These are phyloP conservation scores for Helicoverpa zea DNA, from an alignment of 1,140 invertebrate genomes.

Conservation along the genomic window DNA sequence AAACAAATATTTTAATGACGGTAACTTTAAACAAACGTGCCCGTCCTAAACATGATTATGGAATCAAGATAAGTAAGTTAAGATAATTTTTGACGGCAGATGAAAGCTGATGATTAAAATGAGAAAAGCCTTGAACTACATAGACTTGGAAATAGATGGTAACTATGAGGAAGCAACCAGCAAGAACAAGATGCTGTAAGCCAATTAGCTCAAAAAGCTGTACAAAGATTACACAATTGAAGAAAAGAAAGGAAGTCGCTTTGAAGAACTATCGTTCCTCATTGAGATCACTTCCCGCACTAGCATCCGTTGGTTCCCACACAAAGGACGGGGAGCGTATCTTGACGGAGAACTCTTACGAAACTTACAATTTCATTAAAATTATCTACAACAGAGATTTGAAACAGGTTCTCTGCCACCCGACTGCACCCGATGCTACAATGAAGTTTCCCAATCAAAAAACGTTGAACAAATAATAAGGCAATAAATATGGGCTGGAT, in stretches of 20 bases:
- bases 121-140: not conserved
- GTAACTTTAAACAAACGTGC: not conserved
- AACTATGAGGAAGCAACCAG: not conserved
- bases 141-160: not conserved
- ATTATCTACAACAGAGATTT: constrained; percentile 59
- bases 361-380: constrained; percentile 67
- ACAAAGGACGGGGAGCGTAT: constrained; percentile 13
- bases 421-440: constrained; percentile 59
- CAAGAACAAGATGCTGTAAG: not conserved
- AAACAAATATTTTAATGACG: constrained; percentile 2
- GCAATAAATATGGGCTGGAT: constrained; percentile 19
- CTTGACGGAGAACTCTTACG: constrained; percentile 54
- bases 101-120: constrained; percentile 2
- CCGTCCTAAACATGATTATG: not conserved
- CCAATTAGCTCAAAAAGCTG: not conserved
- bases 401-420: constrained; percentile 56
- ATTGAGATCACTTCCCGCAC: not conserved
- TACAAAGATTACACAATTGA: not conserved
- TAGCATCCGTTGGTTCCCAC: constrained; percentile 48
- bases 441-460: constrained; percentile 57
- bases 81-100: constrained; percentile 13
- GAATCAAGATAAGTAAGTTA: constrained; percentile 18
- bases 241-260: not conserved
- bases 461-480: constrained; percentile 52
- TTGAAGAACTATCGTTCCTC: not conserved